Evolutionary conservation across 2,888 invertebrate species (phyloP).

Genomic region (Tachina lurida): DNA sequence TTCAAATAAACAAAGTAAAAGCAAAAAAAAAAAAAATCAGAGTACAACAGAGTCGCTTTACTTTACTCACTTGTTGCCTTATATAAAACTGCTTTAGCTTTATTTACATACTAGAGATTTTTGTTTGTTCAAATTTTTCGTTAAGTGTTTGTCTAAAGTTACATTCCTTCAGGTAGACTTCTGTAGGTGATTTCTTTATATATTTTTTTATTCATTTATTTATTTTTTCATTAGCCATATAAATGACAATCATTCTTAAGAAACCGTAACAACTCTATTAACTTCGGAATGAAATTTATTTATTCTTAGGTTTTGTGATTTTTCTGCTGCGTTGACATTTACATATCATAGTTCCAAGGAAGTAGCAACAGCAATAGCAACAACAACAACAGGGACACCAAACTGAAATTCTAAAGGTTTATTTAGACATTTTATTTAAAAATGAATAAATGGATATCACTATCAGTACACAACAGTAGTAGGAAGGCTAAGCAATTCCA

Average conservation of each 20-base stretch:
- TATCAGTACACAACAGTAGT: constrained; percentile 31
- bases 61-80: constrained; percentile 61
- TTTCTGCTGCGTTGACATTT: constrained; percentile 67
- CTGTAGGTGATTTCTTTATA: constrained; percentile 35
- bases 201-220: neutral
- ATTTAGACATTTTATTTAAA: constrained; percentile 40
- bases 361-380: constrained; percentile 42
- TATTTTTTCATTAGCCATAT: constrained; percentile 57
- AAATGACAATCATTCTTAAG: constrained; percentile 70
- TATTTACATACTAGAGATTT: constrained; percentile 41
- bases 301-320: constrained; percentile 6
- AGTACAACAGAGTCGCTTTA: constrained; percentile 52
- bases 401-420: constrained; percentile 17
- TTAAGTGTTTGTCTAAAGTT: constrained; percentile 41
- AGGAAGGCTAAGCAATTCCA: constrained; percentile 21
- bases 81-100: constrained; percentile 18
- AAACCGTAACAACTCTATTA: constrained; percentile 71
- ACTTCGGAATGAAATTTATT: constrained; percentile 34
- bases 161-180: constrained; percentile 21
- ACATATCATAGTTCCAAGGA: constrained; percentile 70
- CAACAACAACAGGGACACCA: neutral
- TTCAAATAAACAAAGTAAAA: constrained; percentile 45
- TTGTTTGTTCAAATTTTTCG: constrained; percentile 21
- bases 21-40: constrained; percentile 6
- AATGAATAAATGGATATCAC: constrained; percentile 22